Evolutionary conservation across 2,888 invertebrate genomes (phyloP).

Genomic region (Microplitis manilae): DNA sequence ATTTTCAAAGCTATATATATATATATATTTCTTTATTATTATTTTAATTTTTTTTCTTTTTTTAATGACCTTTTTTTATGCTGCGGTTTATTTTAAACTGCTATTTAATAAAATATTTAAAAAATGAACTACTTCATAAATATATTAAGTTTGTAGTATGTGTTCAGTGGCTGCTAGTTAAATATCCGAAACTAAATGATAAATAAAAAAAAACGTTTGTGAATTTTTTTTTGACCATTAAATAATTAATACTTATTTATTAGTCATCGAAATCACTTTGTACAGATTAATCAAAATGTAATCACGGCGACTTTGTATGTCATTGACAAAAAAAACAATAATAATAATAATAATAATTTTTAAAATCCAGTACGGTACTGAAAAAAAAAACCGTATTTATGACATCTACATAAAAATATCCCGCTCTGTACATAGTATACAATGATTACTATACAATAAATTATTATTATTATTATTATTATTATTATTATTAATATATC

Average conservation of each 20-base stretch:
- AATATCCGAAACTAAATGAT: neutral
- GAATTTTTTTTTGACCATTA: conserved; percentile 2
- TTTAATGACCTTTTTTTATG: conserved; percentile 7
- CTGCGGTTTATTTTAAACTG: neutral
- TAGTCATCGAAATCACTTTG: conserved; percentile 58
- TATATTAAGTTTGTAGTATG: neutral
- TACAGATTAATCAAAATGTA: conserved; percentile 66
- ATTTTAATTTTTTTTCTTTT: conserved; percentile 20
- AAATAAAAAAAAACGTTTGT: conserved; percentile 17
- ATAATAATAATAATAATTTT: neutral
- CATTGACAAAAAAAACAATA: conserved; percentile 31
- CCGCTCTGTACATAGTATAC: conserved; percentile 67
- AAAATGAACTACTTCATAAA: neutral
- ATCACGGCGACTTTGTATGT: conserved; percentile 54
- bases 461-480: conserved; percentile 60
- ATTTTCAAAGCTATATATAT: conserved; percentile 38
- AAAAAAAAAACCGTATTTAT: conserved; percentile 24
- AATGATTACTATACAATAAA: conserved; percentile 61
- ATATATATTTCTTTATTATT: conserved; percentile 22
- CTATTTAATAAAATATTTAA: neutral
- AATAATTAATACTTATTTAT: conserved; percentile 52
- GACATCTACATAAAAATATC: conserved; percentile 27
- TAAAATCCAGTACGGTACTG: conserved; percentile 56
- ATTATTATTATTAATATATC: conserved; percentile 63
- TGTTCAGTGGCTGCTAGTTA: conserved; percentile 8